Evolutionary conservation across 1,140 invertebrate genomes (phyloP).

Genomic region (Homarus americanus): DNA sequence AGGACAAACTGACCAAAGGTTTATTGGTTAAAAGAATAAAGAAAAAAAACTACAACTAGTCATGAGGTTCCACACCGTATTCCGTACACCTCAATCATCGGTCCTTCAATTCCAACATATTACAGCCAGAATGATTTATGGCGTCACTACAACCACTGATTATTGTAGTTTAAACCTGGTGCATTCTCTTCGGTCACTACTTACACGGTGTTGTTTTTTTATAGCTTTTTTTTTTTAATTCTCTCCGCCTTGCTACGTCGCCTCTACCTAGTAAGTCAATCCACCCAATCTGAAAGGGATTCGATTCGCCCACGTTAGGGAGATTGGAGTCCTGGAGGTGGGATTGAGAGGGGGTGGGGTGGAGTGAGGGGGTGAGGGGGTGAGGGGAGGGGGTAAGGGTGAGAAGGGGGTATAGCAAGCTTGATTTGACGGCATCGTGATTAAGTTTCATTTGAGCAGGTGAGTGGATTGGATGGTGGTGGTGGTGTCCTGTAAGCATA

Average conservation of each 20-base stretch:
- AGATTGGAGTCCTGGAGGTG: no score
- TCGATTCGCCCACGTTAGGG: no score
- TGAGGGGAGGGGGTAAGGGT: background rate
- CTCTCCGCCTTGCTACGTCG: background rate
- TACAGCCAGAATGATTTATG: slow-evolving; percentile 25
- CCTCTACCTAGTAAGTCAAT: slow-evolving; percentile 4
- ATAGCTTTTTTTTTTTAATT: background rate
- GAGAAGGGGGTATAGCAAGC: background rate
- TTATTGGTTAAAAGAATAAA: background rate
- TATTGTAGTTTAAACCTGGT: slow-evolving; percentile 44
- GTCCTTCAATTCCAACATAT: slow-evolving; percentile 33
- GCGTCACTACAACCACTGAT: slow-evolving; percentile 37
- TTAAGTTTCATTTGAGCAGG: background rate
- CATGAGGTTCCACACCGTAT: background rate
- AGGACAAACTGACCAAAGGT: background rate
- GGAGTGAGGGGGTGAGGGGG: background rate
- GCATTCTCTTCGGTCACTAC: slow-evolving; percentile 10
- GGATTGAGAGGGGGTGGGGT: background rate
- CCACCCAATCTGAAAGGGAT: background rate
- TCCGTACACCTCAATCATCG: slow-evolving; percentile 12
- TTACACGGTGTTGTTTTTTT: slow-evolving; percentile 17
- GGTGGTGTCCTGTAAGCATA: no score
- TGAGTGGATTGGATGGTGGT: background rate
- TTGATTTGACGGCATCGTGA: background rate
- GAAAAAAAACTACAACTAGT: no score